phyloP scores from a whole-genome alignment of 2,113 vertebrate species.

The Cebidichthys violaceus region DNA sequence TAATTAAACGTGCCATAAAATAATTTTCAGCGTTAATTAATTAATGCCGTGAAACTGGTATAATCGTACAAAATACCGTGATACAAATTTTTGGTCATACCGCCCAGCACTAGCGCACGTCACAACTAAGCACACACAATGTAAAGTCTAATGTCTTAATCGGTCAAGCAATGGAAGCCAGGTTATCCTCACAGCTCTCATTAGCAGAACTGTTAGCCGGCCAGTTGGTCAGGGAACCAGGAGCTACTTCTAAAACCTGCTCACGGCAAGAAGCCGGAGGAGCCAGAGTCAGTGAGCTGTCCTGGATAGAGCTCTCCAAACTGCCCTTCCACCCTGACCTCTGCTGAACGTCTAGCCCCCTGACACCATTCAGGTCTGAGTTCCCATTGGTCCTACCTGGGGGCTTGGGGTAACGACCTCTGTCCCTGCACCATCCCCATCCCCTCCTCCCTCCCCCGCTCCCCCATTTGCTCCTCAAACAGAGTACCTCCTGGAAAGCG shows the following conservation, averaged over 20 bases:
- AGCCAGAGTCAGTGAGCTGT: constrained; percentile 39
- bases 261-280: constrained; percentile 41
- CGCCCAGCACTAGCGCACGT: too few species aligned
- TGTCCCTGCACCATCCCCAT: constrained; percentile 72
- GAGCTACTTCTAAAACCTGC: constrained; percentile 80
- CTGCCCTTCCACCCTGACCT: constrained; percentile 68
- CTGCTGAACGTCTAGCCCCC: neutral
- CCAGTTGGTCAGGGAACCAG: constrained; percentile 77
- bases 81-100: too few species aligned
- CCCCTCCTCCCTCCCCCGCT: constrained; percentile 71
- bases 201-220: constrained; percentile 63
- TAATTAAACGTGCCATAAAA: too few species aligned
- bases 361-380: constrained; percentile 12
- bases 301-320: constrained; percentile 75
- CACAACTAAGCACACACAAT: constrained; percentile 5
- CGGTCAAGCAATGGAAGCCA: constrained; percentile 71
- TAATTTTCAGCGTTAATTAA: too few species aligned
- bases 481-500: constrained; percentile 94
- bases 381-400: constrained; percentile 21
- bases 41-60: too few species aligned
- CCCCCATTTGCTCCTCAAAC: constrained; percentile 80
- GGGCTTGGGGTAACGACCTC: constrained; percentile 50
- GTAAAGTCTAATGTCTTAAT: neutral
- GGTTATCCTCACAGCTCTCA: constrained; percentile 70
- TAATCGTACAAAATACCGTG: too few species aligned